phyloP scores from a whole-genome alignment of 2,888 invertebrate species.

The Lutraria lutraria region DNA sequence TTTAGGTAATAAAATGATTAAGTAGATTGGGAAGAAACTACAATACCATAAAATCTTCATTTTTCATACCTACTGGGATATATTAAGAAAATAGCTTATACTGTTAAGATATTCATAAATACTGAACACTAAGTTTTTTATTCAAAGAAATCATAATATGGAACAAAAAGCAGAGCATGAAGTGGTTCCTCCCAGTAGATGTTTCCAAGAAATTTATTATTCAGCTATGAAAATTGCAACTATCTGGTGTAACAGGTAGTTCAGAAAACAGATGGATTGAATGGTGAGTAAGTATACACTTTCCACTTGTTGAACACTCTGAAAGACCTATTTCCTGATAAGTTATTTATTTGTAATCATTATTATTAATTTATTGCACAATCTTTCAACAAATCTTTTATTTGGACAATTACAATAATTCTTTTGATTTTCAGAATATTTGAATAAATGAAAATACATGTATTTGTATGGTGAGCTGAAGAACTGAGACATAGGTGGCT shows the following conservation, averaged over 20 bases:
- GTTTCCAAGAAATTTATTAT: not conserved
- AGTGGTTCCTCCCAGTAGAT: not conserved
- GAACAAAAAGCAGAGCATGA: not conserved
- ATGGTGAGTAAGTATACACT: not conserved
- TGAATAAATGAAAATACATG: no score
- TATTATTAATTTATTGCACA: no score
- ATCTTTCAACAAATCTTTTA: no score
- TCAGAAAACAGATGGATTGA: not conserved
- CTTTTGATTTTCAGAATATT: no score
- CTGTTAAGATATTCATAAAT: not conserved
- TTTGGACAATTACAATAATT: no score
- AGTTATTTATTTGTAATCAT: no score
- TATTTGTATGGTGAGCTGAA: no score
- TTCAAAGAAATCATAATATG: not conserved
- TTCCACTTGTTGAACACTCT: no score
- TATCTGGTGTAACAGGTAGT: not conserved
- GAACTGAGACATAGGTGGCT: no score
- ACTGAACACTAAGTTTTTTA: not conserved
- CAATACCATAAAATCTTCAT: not conserved
- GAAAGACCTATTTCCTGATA: no score
- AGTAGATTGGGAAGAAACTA: not conserved
- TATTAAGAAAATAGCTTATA: not conserved
- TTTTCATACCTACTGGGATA: not conserved
- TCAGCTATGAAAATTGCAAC: not conserved
- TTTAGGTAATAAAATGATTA: not conserved